Evolutionary conservation across 2,888 invertebrate species (phyloP).

Genomic region (Rapana venosa): DNA sequence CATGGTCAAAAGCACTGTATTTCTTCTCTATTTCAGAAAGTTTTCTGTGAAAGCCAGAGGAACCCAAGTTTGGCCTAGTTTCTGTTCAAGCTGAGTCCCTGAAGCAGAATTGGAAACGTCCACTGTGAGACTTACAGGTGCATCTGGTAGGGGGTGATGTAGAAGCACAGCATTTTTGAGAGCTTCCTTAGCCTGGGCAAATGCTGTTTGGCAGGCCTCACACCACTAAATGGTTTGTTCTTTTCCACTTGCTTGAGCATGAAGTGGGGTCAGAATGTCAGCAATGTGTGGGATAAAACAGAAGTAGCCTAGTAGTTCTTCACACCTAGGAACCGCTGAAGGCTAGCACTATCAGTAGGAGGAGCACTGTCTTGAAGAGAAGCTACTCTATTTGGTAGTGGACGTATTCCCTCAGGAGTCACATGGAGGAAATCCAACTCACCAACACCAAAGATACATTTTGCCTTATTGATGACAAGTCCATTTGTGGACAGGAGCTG

Average conservation of each 20-base stretch:
- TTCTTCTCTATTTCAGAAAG: too few species aligned
- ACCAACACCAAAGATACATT: constrained; percentile 40
- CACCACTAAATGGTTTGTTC: constrained; percentile 38
- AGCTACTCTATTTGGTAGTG: constrained; percentile 29
- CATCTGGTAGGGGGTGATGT: too few species aligned
- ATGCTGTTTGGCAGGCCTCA: constrained; percentile 27
- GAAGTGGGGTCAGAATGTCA: constrained; percentile 35
- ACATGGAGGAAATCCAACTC: constrained; percentile 33
- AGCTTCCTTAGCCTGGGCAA: too few species aligned
- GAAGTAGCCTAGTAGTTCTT: constrained; percentile 43
- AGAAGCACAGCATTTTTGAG: too few species aligned
- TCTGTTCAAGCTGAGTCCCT: too few species aligned
- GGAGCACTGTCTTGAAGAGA: constrained; percentile 23
- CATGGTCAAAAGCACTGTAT: too few species aligned
- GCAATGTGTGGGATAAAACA: constrained; percentile 28
- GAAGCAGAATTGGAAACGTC: too few species aligned
- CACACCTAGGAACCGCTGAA: constrained; percentile 42
- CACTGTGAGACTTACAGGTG: too few species aligned
- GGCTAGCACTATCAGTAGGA: constrained; percentile 17
- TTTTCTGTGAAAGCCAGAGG: too few species aligned
- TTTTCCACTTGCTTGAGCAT: constrained; percentile 42
- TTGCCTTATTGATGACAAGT: constrained; percentile 38
- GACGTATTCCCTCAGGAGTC: constrained; percentile 27
- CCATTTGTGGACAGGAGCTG: constrained; percentile 34
- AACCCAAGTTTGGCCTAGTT: too few species aligned